These are phyloP conservation scores for Bombus confusus DNA, from an alignment of 1,140 invertebrate species.

Conservation along the genomic window DNA sequence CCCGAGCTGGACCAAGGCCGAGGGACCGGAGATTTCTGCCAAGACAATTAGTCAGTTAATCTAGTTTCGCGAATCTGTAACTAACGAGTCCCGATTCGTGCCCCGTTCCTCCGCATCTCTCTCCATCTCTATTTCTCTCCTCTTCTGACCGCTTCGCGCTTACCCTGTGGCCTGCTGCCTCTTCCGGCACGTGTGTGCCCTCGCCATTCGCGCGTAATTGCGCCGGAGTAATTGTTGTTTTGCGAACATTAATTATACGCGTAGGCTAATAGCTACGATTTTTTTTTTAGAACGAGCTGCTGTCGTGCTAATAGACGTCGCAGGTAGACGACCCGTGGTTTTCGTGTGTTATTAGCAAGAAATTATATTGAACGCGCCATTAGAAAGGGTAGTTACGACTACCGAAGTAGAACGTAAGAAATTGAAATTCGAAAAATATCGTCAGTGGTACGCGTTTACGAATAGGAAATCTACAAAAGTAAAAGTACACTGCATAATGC, in stretches of 20 bases:
- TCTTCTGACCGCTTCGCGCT: neutral
- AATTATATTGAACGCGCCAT: neutral
- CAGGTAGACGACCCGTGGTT: neutral
- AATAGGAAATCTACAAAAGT: no score
- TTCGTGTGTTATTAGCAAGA: neutral
- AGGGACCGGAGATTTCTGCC: slow-evolving; percentile 65
- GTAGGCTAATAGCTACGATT: neutral
- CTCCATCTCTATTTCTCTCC: neutral
- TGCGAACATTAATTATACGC: slow-evolving; percentile 16
- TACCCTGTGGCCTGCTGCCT: neutral
- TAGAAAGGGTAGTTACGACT: no score
- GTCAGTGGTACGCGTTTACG: no score
- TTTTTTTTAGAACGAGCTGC: neutral
- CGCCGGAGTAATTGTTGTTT: slow-evolving; percentile 34
- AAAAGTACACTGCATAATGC: no score
- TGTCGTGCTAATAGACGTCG: neutral
- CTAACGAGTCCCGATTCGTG: slow-evolving; percentile 62
- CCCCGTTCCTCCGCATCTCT: neutral
- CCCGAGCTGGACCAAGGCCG: slow-evolving; percentile 26
- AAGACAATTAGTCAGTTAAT: slow-evolving; percentile 67
- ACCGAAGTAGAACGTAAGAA: neutral
- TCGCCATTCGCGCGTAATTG: slow-evolving; percentile 31
- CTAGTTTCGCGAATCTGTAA: slow-evolving; percentile 64
- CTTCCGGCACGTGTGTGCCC: slow-evolving; percentile 22
- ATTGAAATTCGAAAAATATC: no score